Evolutionary conservation across 2,888 invertebrate species (phyloP), one percentile per base, ranked within the genome.

Genomic region (Patella caerulea): DNA sequence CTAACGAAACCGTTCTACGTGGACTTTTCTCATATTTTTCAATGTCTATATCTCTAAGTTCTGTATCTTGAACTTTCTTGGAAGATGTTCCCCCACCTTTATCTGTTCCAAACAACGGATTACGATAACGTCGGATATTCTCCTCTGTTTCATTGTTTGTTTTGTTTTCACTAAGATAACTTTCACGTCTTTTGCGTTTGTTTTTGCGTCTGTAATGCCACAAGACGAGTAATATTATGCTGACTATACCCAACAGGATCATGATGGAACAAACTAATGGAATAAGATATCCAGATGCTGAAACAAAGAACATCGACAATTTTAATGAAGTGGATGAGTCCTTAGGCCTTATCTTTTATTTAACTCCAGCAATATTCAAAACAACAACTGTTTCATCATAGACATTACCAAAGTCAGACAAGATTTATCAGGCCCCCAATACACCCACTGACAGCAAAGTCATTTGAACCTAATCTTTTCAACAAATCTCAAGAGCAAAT

Each of bases 101-200:
- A 86, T 93, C 93, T 70, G 93, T 94, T 81, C 94, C 94, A 88
- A 95, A 95, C 78, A 96, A 92, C 5, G 96, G 95, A 92, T 96
- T 96, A 73, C 90, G 87, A 92, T 95, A 96, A 83, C 96, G 94
- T 75, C 96, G 94, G 79, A 97, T 97, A 92, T 97, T 97, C 90
- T 97, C 96, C 90, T 96, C 96, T 91, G 96, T 97, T 92, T 97
- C 97, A 92, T 97, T 97, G 92, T 97, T 97, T 3, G 96, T 96
- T 91, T 96, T 96, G 89, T 96, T 96, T 73, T 90, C 88, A 29
- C 82, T 79, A 52, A 85, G 84, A 69, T 85, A 81, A 56, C 85
- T 82, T 17, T 85, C 81, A 52, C 84, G 83, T 19, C 93, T 91
- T 77, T 93, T 91, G 29, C 93, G 82, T 56, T 79, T 80, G 24